phyloP scores from a whole-genome alignment of 2,113 vertebrate genomes.

The Heterocephalus glaber region DNA sequence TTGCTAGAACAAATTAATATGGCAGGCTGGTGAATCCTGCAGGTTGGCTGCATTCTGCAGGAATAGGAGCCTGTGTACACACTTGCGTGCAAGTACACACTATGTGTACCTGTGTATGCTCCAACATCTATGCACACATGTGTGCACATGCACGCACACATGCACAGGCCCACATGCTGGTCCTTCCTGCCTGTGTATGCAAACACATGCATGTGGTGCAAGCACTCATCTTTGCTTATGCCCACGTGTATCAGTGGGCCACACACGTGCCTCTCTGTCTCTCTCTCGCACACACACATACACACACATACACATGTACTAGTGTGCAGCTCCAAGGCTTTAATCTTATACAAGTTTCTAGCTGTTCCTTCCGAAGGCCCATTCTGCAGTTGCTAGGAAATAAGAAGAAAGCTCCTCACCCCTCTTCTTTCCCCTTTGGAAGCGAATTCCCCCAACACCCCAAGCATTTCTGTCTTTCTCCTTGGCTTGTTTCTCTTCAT shows the following conservation, averaged over 20 bases:
- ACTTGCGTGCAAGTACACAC: neutral
- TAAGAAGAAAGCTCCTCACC: neutral
- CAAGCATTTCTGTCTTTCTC: neutral
- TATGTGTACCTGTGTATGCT: accelerated
- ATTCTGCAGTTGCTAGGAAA: neutral
- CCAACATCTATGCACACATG: accelerated
- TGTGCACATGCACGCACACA: neutral
- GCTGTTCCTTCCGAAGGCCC: neutral
- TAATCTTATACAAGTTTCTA: neutral
- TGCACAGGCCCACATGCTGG: neutral
- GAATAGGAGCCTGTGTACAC: neutral
- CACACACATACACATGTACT: neutral
- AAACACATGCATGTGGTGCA: neutral
- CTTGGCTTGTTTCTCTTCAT: neutral
- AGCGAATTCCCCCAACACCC: neutral
- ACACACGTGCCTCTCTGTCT: neutral
- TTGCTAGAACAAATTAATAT: accelerated
- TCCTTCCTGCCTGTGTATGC: accelerated
- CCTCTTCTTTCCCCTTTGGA: neutral
- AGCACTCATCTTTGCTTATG: neutral
- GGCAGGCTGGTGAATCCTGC: too few relatives aligned
- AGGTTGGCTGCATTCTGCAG: neutral
- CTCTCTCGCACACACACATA: neutral
- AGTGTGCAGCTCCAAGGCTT: neutral
- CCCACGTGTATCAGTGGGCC: too few relatives aligned